Evolutionary conservation across 1,140 invertebrate species (phyloP).

Genomic region (Lordiphosa mommai): DNA sequence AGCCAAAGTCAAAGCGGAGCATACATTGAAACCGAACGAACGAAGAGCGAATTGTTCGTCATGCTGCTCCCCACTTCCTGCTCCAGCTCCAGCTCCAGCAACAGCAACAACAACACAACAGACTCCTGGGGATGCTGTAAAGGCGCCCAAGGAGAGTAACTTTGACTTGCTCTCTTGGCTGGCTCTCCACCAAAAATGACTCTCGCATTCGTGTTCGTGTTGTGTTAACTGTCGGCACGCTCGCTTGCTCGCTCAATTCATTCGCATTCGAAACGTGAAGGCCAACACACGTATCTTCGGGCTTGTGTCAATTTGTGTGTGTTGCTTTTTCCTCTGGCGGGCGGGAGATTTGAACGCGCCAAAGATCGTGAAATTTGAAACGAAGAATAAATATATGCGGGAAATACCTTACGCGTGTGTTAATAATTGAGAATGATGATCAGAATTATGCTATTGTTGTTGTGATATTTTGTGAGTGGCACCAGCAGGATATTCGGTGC

Average conservation of each 20-base stretch:
- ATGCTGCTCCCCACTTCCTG: conserved; percentile 40
- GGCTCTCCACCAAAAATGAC: neutral
- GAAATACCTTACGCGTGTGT: conserved; percentile 27
- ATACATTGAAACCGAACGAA: conserved; percentile 47
- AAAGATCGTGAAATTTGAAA: conserved; percentile 3
- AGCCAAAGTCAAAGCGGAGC: conserved; percentile 31
- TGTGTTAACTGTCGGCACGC: neutral
- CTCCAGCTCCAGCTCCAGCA: conserved; percentile 20
- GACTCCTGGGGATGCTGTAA: conserved; percentile 59
- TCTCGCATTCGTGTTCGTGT: neutral
- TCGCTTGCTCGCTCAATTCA: neutral
- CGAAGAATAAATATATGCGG: neutral
- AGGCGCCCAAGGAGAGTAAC: conserved; percentile 14
- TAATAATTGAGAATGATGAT: conserved; percentile 22
- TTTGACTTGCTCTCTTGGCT: conserved; percentile 13
- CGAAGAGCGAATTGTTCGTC: conserved; percentile 23
- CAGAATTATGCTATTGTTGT: conserved; percentile 14
- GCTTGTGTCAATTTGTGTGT: neutral
- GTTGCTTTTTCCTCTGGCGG: conserved; percentile 1
- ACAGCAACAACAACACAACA: conserved; percentile 33
- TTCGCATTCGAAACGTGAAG: neutral
- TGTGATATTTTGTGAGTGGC: conserved; percentile 26
- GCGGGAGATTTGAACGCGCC: conserved; percentile 2
- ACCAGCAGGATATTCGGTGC: conserved; percentile 47
- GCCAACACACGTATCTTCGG: neutral